Evolutionary conservation across 2,797 vertebrate genomes (phyloP), one percentile per base, ranked within the genome.

Genomic region (Gymnothorax javanicus): DNA sequence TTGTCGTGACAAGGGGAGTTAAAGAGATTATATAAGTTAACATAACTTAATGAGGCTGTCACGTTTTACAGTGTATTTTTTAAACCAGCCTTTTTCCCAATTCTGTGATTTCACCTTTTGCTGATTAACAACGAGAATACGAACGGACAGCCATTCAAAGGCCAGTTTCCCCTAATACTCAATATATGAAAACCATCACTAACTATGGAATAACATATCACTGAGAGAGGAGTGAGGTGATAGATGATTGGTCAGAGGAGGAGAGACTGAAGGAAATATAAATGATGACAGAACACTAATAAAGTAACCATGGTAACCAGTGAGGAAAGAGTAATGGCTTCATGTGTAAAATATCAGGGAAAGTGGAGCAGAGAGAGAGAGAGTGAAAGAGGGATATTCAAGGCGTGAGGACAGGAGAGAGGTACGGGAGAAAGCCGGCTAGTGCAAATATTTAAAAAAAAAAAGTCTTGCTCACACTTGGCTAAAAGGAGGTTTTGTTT

Each of bases 101-200:
- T 73, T 43, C 89, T 90, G 91, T 85, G 89, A 92, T 92, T 91
- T 79, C 56, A 83, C 89, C 89, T 91, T 92, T 91, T 87, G 27
- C 86, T 89, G 93, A 91, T 91, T n/a, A n/a, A n/a, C n/a, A n/a
- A 58, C 3, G 8, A 79, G 12, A 4, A 79, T 2, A 92, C 94
- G 92, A 94, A 94, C 93, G 92, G 88, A 88, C 88, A 91, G 91
- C 90, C 84, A 84, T 91, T 90, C 88, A 92, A 93, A 94, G 58
- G 67, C 64, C 75, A 20, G 15, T 33, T 75, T 57, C 11, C 54
- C 79, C 71, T 71, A 58, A 67, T 84, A 20, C 56, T 15, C 82
- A 71, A 15, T 56, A 82, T 50, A 85, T 71, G 9, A 52, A 13
- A 84, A 60, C 54, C 15, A 27, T 25, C 7, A 27, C n/a, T n/a